Evolutionary conservation across 1,140 invertebrate genomes (phyloP), one percentile per base, ranked within the genome.

Genomic region (Pogonognathellus flavescens): DNA sequence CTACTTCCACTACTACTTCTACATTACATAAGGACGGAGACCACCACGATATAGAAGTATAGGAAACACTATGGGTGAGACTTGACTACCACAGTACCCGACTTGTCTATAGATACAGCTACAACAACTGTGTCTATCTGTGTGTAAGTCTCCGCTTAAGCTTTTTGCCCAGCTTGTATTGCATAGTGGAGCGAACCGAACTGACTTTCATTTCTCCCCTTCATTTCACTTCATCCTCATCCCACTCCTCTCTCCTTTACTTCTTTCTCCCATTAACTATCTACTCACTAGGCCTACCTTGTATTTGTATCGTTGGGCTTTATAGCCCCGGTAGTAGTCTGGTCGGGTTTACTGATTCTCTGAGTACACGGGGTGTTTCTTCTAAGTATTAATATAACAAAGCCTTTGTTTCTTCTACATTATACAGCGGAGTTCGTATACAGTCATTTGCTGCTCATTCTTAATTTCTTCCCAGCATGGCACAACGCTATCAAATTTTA

Each of bases 171-270:
- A 18, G 50, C 20, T 20, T 55, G 76, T 49, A 49, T 50, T n/a
- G 31, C 18, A 55, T 55, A 81, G 53, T 14, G 11, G 70, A 76
- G 13, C 80, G 53, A 55, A 53, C n/a, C 18, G 53, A 81, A 81
- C 52, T 25, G 41, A 70, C 59, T 70, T 66, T 16, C 62, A 70
- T 84, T 76, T 84, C 83, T 84, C 83, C 83, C 83, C 53, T 84
- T 84, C 70, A 80, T 84, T 84, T 84, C 41, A 84, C 53, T 66
- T 84, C 41, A 66, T 84, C 62, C 50, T 84, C 60, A 52, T 70
- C 62, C 59, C 52, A 49, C 62, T 66, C 57, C 62, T 72, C 62
- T 62, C 81, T 82, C 53, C 57, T 41, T 76, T 80, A 55, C 83
- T 59, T 70, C 49, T 76, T 66, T 72, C 62, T 70, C 83, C 62